Base-by-base conservation (phyloP, 1,140 invertebrate genomes). In the Mycetomoellerius zeteki region DNA sequence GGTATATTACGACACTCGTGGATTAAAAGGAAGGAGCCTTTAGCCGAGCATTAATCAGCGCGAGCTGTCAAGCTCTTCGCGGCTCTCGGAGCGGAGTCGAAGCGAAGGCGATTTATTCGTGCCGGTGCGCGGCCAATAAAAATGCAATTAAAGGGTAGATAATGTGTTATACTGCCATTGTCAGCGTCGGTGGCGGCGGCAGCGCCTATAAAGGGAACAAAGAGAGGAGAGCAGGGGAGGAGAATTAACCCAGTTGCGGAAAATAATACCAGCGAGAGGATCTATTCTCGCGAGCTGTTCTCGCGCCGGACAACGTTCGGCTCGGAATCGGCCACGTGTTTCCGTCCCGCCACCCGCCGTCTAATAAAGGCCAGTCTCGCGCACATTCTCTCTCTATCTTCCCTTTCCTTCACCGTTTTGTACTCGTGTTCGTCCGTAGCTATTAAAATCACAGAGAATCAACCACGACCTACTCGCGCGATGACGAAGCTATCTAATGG, bases 81-180 rank as follows among this genome's bases (percentile, higher is more conserved):
- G 60, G 82, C 75, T 69, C 37, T 69, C 43, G 37, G 67, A 24
- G 71, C 62, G 54, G 43, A 82, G 56, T 72, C 65, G 56, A 65
- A 85, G 33, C 69, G 62, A 73, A 27, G 33, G 69, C 64, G 88
- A 90, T 90, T 90, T 89, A 90, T 90, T 86, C 72, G 69, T 58
- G 71, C 43, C 64, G 72, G 76, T 75, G 87, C 86, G 89, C 85
- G 90, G 86, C 91, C 91, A 93, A 93, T 92, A 93, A 93, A 92
- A 93, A 89, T 92, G 89, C 90, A 94, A 94, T 93, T 93, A 93
- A 93, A 94, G 30, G 69, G 88, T 58, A 88, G 88, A 93, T 93
- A 92, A 93, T 92, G 91, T 92, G 92, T 93, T 92, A 89, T 90
- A 91, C 56, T 43, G 82, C 84, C 64, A 82, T 69, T 85, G 50